Base-by-base conservation (phyloP, 2,113 vertebrate species). In the Laterallus jamaicensis region DNA sequence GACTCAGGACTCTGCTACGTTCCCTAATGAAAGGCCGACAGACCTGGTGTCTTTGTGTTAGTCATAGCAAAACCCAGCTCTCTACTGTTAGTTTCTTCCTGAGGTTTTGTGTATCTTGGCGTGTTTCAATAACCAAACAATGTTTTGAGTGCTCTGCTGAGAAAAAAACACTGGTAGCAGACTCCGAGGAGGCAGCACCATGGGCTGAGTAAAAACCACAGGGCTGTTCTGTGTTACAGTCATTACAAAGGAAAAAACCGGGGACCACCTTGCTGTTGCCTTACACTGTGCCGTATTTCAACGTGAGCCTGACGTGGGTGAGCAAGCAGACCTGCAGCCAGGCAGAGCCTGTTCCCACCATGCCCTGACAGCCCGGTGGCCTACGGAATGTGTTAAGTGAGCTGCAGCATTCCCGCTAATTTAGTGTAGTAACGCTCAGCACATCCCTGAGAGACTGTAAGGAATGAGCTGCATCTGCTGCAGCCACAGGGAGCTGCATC, bases 221-320 rank as follows among this genome's bases (percentile, higher is more conserved):
- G 37, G 28, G 17, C 29, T 2, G 9, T 14, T 40, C 37, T 20
- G 7, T 32, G 16, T 62, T 40, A n/a, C 4, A 0, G 15, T 62
- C 66, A 5, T 29, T 59, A 47, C 9, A 18, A 70, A 79, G 26
- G 24, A 29, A 29, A 52, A 69, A 83, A 4, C 24, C 12, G 47
- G 50, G 56, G 52, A 50, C 18, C n/a, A 6, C 44, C 60, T 37
- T 1, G 1, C 42, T 0, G 0, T 35, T 6, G 10, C 50, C 8
- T 1, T 40, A 21, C 0, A 0, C 29, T 69, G 22, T 2, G 4
- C 35, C 0, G 0, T 69, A 2, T 83, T 86, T 91, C 3, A 16
- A 54, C 71, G 44, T 32, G 32, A 86, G 11, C 35, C 11, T n/a
- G 49, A 67, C 9, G 3, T 12, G 24, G 76, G 25, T 56, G 85